Percentiles rank a stretch among this genome's conserved stretches.
phyloP scores from a whole-genome alignment of 2,113 vertebrate genomes.

The Sus scrofa region DNA sequence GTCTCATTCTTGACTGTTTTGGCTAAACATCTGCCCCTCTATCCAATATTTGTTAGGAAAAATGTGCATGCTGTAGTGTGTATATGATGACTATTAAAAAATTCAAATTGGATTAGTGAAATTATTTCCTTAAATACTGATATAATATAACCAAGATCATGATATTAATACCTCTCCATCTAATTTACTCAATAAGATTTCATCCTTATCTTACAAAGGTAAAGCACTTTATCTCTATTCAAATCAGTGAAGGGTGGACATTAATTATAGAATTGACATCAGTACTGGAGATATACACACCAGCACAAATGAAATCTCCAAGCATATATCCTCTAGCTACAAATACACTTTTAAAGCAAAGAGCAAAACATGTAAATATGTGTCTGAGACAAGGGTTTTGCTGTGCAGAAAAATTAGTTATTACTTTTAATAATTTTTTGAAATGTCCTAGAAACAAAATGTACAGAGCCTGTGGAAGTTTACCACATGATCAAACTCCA shows the following conservation, averaged over 20 bases:
- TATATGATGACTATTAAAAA: not conserved
- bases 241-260: not conserved
- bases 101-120: not conserved
- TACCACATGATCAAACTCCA: not conserved
- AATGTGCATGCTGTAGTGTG: not conserved
- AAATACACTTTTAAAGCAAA: not conserved
- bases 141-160: not conserved
- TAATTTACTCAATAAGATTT: not conserved
- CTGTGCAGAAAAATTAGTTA: not conserved
- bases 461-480: not conserved
- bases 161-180: not conserved
- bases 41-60: not conserved
- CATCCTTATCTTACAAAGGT: not conserved
- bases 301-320: not conserved
- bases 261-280: not conserved
- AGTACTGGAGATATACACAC: not conserved
- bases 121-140: not conserved
- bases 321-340: not conserved
- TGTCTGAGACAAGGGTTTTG: not conserved
- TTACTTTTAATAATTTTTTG: not conserved
- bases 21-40: not conserved
- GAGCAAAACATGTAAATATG: not conserved
- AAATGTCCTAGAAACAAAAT: not conserved
- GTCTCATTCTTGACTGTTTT: not conserved
- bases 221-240: not conserved